Conservation (phyloP, 2,888 invertebrate genomes). For the Epinotia brunnichana region DNA sequence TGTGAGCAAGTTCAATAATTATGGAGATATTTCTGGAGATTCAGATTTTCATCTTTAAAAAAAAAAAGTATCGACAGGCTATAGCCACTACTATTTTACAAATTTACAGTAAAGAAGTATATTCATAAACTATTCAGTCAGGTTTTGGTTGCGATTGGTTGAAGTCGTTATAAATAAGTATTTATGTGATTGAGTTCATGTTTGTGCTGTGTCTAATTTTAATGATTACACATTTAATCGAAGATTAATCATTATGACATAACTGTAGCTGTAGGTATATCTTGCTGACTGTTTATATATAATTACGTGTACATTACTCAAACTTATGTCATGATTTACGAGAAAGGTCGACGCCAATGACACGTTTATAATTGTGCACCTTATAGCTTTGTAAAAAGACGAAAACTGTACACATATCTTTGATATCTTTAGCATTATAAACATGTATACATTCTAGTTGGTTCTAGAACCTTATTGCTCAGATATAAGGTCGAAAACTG, state of each 20-base stretch:
- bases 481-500: neutral
- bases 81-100: no score
- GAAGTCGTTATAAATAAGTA: no score
- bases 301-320: constrained; percentile 5
- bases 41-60: no score
- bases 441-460: no score
- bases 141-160: no score
- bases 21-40: no score
- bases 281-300: neutral
- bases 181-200: neutral
- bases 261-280: neutral
- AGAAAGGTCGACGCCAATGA: neutral
- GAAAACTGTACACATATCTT: neutral
- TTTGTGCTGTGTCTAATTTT: neutral
- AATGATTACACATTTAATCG: neutral
- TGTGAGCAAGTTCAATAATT: no score
- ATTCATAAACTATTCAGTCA: no score
- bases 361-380: neutral
- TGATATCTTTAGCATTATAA: neutral
- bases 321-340: neutral
- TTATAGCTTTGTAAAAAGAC: neutral
- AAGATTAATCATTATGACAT: neutral
- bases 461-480: neutral
- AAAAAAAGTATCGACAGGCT: no score
- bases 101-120: no score